These are phyloP conservation scores for Ceratosolen solmsi DNA, from an alignment of 1,140 invertebrate genomes.

Conservation along the genomic window DNA sequence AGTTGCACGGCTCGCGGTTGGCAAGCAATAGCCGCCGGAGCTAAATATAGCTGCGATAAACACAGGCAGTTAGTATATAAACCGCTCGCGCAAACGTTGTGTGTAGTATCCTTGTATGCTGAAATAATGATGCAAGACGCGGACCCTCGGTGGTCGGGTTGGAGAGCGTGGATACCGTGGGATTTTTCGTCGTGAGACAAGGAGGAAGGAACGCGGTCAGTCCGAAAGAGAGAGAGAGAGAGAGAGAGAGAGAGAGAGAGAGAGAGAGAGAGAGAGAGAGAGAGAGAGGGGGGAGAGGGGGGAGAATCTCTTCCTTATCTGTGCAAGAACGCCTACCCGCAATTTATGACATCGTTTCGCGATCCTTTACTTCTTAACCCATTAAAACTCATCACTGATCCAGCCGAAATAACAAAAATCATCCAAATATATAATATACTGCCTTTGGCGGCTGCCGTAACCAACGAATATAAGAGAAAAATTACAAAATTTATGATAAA, in stretches of 20 bases:
- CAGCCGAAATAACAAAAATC: neutral
- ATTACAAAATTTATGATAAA: no score
- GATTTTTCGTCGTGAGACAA: slow-evolving; percentile 43
- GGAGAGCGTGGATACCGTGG: slow-evolving; percentile 13
- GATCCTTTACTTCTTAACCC: slow-evolving; percentile 9
- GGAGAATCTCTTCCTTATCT: slow-evolving; percentile 38
- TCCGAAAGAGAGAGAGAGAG: slow-evolving; percentile 21
- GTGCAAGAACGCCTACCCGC: neutral
- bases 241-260: slow-evolving; percentile 26
- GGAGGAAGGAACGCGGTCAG: neutral
- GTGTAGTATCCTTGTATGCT: slow-evolving; percentile 62
- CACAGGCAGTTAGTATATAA: slow-evolving; percentile 63
- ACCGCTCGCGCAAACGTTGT: slow-evolving; percentile 50
- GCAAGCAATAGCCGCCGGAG: slow-evolving; percentile 61
- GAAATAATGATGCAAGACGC: slow-evolving; percentile 55
- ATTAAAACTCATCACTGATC: neutral
- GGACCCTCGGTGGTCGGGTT: slow-evolving; percentile 44
- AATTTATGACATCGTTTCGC: slow-evolving; percentile 39
- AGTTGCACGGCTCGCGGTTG: slow-evolving; percentile 54
- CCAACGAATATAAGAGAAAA: no score
- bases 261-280: slow-evolving; percentile 16
- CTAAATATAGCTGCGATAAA: slow-evolving; percentile 69
- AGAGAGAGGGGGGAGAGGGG: neutral
- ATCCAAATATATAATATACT: neutral
- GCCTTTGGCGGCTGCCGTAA: no score